Evolutionary conservation across 2,797 vertebrate species (phyloP).

Genomic region (Enteromius trimaculatus): DNA sequence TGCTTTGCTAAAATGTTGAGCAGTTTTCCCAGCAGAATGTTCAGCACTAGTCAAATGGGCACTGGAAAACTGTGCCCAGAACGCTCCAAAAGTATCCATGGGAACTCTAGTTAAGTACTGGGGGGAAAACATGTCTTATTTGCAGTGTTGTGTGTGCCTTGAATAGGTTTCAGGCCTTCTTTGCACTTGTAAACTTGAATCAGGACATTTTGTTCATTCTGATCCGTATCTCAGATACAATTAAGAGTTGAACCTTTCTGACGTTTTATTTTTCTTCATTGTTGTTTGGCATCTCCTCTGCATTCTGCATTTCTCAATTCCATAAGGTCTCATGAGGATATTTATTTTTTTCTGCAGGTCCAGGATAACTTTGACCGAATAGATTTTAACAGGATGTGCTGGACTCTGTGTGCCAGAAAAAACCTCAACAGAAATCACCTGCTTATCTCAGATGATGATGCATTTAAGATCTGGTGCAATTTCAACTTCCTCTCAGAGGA

Average conservation of each 20-base stretch:
- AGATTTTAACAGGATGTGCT: conserved; percentile 97
- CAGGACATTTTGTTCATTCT: conserved; percentile 36
- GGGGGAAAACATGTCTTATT: conserved; percentile 64
- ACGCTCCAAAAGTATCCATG: conserved; percentile 68
- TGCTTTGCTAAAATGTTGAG: conserved; percentile 34
- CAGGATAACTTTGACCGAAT: conserved; percentile 90
- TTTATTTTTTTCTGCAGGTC: conserved; percentile 74
- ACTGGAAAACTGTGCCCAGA: conserved; percentile 52
- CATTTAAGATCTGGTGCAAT: conserved; percentile 97
- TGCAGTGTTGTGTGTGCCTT: conserved; percentile 58
- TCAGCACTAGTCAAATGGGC: conserved; percentile 33
- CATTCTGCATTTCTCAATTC: background rate
- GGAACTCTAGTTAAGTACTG: conserved; percentile 63
- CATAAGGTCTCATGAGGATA: background rate
- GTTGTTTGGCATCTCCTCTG: background rate
- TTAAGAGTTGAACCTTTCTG: background rate
- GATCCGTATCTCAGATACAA: conserved; percentile 14
- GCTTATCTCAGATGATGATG: conserved; percentile 87
- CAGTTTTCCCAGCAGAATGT: conserved; percentile 44
- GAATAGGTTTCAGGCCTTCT: conserved; percentile 55
- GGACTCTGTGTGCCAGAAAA: conserved; percentile 93
- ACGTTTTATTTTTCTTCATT: background rate
- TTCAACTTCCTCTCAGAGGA: conserved; percentile 99
- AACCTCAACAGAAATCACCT: conserved; percentile 84
- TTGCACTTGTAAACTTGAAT: conserved; percentile 46